Evolutionary conservation across 2,888 invertebrate genomes (phyloP), one percentile per base, ranked within the genome.

Genomic region (Eupithecia inturbata): DNA sequence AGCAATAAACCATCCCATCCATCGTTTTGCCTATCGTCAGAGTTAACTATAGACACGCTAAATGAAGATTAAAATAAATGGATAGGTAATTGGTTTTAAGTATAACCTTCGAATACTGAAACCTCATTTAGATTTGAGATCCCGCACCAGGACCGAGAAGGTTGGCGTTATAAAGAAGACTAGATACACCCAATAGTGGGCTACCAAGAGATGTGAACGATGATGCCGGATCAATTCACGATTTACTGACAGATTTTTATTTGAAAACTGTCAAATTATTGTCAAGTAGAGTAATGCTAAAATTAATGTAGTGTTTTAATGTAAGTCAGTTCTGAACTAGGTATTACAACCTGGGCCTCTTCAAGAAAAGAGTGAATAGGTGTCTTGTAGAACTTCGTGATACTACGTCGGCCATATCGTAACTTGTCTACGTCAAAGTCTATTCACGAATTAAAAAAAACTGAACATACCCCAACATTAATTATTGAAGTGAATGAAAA

Each of bases 71-170:
- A 12, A 53, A 22, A 22, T 22, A 53, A 22, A 22, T 22, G 49
- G 45, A 49, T 45, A n/a, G n/a, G n/a, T n/a, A 45, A 45, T 49
- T 49, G 49, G 49, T 49, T 45, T 49, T 49, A n/a, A 49, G n/a
- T 10, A 49, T 9, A 49, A 3, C 49, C 49, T n/a, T 49, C n/a
- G 49, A 49, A 49, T 9, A 49, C 22, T 22, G 12, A 53, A 22
- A 53, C 22, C 53, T 53, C 22, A 53, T 53, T 53, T 10, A 22
- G 3, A 53, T 53, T 53, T 22, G 22, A 12, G 53, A 53, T 53
- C 1, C 53, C 53, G 53, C 22, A 22, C 22, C 53, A 22, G 22
- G 22, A 22, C 53, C 22, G 12, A 22, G 12, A 53, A 53, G 3
- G n/a, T 45, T n/a, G 41, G 5, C 41, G 45, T n/a, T 45, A 45